Percentiles rank a stretch among this genome's conserved stretches.
These are phyloP conservation scores for Prunella fulvescens DNA, from an alignment of 2,113 vertebrate species.

Conservation along the genomic window DNA sequence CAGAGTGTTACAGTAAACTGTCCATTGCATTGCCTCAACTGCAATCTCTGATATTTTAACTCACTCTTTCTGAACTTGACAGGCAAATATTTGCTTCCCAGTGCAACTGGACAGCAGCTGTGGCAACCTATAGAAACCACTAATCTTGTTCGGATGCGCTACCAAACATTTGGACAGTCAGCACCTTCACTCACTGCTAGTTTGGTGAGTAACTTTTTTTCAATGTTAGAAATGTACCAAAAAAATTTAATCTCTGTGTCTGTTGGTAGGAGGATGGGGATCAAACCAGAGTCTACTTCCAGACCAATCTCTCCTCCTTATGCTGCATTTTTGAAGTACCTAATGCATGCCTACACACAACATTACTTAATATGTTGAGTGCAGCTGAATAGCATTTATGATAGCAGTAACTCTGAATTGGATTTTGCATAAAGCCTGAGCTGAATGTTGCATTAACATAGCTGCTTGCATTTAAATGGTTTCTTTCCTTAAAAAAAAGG, in stretches of 20 bases:
- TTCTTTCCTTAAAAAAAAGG: background rate
- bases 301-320: background rate
- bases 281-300: background rate
- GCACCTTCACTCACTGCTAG: slow-evolving; percentile 89
- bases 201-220: slow-evolving; percentile 77
- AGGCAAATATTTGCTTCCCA: slow-evolving; percentile 91
- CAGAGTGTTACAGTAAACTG: background rate
- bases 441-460: background rate
- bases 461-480: background rate
- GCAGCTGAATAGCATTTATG: background rate
- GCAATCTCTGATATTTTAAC: background rate
- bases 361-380: background rate
- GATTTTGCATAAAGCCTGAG: background rate
- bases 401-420: background rate
- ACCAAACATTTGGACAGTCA: slow-evolving; percentile 88
- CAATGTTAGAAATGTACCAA: background rate
- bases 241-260: background rate
- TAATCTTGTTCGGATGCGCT: slow-evolving; percentile 90
- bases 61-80: slow-evolving; percentile 19
- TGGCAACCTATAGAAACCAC: slow-evolving; percentile 80
- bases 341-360: background rate
- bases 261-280: background rate
- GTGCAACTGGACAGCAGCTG: slow-evolving; percentile 66
- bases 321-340: background rate
- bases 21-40: background rate